phyloP scores from a whole-genome alignment of 2,113 vertebrate genomes.

The Ceuthmochares aereus region DNA sequence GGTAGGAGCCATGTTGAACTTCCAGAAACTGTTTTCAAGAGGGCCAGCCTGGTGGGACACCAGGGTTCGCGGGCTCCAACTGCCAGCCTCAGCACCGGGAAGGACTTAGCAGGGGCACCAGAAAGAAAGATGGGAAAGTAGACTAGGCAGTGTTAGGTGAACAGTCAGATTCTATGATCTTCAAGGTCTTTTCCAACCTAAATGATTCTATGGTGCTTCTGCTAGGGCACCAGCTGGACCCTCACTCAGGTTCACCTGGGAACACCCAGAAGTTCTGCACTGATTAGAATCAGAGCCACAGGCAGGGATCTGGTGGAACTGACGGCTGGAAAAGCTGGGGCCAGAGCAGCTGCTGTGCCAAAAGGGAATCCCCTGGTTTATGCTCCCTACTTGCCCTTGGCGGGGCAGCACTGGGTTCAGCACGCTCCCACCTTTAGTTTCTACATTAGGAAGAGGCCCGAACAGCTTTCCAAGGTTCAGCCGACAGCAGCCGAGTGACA shows the following conservation, averaged over 20 bases:
- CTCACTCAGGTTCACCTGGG: background rate
- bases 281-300: accelerated
- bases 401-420: background rate
- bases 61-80: background rate
- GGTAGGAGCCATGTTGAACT: accelerated
- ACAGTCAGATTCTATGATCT: too few relatives aligned
- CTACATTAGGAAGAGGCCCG: background rate
- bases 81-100: accelerated
- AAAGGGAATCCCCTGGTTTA: background rate
- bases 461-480: background rate
- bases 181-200: too few relatives aligned
- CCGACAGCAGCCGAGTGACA: background rate
- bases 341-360: accelerated
- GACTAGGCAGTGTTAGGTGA: too few relatives aligned
- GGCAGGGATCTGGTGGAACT: background rate
- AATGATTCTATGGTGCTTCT: background rate
- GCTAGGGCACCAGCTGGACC: accelerated
- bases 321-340: background rate
- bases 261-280: background rate
- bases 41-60: background rate
- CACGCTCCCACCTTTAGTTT: background rate
- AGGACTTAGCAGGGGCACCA: background rate
- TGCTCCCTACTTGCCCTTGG: background rate
- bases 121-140: background rate
- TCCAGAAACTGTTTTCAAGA: accelerated